These are phyloP conservation scores for Dendrocincla tyrannina DNA, from an alignment of 2,797 vertebrate species.

Conservation along the genomic window DNA sequence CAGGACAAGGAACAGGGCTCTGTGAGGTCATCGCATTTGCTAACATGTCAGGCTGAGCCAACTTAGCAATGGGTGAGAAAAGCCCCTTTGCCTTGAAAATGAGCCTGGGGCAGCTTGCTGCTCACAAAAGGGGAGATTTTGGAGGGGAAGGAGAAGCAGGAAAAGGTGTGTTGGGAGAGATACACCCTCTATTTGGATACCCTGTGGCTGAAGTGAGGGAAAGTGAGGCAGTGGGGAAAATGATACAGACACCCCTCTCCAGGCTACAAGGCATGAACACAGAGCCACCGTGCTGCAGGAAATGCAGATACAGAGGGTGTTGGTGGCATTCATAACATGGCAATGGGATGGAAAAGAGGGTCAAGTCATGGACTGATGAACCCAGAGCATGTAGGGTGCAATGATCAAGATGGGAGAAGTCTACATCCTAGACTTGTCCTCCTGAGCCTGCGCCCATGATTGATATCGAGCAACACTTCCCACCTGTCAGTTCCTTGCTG, in stretches of 20 bases:
- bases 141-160: neutral
- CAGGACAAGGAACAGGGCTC: neutral
- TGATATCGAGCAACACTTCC: neutral
- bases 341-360: neutral
- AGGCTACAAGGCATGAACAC: neutral
- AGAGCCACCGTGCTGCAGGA: neutral
- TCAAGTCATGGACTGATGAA: neutral
- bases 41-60: neutral
- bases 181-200: neutral
- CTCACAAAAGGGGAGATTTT: neutral
- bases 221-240: neutral
- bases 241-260: neutral
- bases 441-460: neutral
- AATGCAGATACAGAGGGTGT: neutral
- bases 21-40: accelerated
- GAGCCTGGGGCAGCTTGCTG: neutral
- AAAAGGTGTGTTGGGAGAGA: neutral
- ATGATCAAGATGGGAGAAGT: neutral
- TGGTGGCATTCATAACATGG: neutral
- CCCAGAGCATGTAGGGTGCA: accelerated
- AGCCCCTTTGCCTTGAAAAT: neutral
- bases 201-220: neutral
- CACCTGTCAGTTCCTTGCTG: neutral
- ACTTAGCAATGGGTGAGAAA: neutral
- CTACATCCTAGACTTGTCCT: neutral